Conservation (phyloP, 1,140 invertebrate species). For the Panagrolaimus sp. region DNA sequence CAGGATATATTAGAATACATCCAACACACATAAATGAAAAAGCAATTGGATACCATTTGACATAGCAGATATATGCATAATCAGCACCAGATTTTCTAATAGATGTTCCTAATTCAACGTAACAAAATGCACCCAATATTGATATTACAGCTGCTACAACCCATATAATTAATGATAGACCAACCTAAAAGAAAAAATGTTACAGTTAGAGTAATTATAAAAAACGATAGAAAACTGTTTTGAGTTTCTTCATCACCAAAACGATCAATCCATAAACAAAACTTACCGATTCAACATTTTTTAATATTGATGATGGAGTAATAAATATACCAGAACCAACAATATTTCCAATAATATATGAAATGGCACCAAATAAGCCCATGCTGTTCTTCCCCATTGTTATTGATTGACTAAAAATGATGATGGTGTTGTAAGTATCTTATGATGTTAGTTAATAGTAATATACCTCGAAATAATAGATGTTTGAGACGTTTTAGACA, state of each 20-base stretch:
- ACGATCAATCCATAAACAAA: no score
- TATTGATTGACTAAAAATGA: no score
- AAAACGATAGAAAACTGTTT: no score
- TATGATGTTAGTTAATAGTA: no score
- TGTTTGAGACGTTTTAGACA: no score
- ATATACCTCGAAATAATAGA: no score
- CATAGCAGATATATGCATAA: slow-evolving; percentile 48
- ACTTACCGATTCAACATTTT: slow-evolving; percentile 14
- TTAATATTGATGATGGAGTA: slow-evolving; percentile 18
- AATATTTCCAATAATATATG: slow-evolving; percentile 20
- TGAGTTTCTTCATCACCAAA: no score
- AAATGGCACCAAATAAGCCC: slow-evolving; percentile 21
- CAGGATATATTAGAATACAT: slow-evolving; percentile 45
- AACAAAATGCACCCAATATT: slow-evolving; percentile 24
- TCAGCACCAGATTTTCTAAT: slow-evolving; percentile 44
- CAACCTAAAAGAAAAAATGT: slow-evolving; percentile 14
- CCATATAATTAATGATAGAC: slow-evolving; percentile 19
- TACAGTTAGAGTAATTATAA: no score
- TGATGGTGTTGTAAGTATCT: no score
- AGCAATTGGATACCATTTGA: slow-evolving; percentile 44
- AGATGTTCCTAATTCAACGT: slow-evolving; percentile 39
- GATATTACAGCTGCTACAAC: background rate
- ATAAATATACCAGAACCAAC: slow-evolving; percentile 19
- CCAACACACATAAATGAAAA: slow-evolving; percentile 41
- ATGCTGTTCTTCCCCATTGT: slow-evolving; percentile 16